phyloP scores from a whole-genome alignment of 1,140 invertebrate species.

The Drosophila dunni region DNA sequence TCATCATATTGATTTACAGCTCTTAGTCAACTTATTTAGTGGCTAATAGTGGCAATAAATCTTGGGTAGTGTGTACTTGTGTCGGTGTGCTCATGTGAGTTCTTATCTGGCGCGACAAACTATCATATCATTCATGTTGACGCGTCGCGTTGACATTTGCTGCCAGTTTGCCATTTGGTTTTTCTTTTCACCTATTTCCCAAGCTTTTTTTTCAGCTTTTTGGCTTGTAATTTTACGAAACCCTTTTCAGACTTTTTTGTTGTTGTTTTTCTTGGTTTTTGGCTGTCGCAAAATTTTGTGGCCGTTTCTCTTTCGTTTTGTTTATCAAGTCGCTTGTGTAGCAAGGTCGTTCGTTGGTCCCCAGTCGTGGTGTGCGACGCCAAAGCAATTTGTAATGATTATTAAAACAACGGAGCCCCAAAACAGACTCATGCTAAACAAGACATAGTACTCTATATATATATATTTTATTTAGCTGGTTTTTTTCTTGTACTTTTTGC shows the following conservation, averaged over 20 bases:
- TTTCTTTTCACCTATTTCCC: slow-evolving; percentile 44
- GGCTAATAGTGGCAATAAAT: slow-evolving; percentile 22
- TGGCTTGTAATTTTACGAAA: slow-evolving; percentile 54
- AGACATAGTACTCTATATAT: slow-evolving; percentile 24
- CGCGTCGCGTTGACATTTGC: slow-evolving; percentile 33
- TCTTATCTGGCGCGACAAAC: slow-evolving; percentile 25
- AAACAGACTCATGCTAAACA: slow-evolving; percentile 44
- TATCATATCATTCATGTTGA: slow-evolving; percentile 27
- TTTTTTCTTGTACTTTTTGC: slow-evolving; percentile 5
- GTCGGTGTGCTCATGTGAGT: slow-evolving; percentile 4
- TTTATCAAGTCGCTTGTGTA: slow-evolving; percentile 64
- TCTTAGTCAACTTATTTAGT: background rate
- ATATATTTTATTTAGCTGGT: slow-evolving; percentile 2
- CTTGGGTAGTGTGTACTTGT: slow-evolving; percentile 3
- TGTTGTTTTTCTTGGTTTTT: slow-evolving; percentile 28
- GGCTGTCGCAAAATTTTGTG: slow-evolving; percentile 45
- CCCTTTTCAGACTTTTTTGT: slow-evolving; percentile 42
- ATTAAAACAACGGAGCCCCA: slow-evolving; percentile 72
- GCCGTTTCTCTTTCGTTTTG: slow-evolving; percentile 47
- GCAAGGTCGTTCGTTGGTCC: slow-evolving; percentile 80
- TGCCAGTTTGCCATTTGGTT: slow-evolving; percentile 27
- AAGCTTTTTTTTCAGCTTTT: slow-evolving; percentile 17
- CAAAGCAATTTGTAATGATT: slow-evolving; percentile 80
- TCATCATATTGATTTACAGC: slow-evolving; percentile 21
- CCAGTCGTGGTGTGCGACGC: slow-evolving; percentile 49